Evolutionary conservation across 2,888 invertebrate species (phyloP).

Genomic region (Neoaliturus tenellus): DNA sequence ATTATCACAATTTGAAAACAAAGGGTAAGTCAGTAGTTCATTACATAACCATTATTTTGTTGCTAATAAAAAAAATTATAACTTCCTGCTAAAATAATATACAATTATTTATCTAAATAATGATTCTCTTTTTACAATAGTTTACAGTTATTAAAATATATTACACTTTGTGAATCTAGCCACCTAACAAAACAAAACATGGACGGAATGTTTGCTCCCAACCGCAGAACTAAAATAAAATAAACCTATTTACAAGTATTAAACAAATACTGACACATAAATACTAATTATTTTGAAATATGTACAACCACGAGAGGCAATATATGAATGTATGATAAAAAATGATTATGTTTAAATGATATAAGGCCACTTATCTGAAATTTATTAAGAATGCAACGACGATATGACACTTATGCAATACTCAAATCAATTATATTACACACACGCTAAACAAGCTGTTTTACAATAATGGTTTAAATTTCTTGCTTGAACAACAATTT

Average conservation of each 20-base stretch:
- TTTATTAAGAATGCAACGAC: too few species aligned
- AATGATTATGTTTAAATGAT: neutral
- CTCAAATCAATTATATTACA: too few species aligned
- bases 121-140: constrained; percentile 17
- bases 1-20: too few species aligned
- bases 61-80: too few species aligned
- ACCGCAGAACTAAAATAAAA: neutral
- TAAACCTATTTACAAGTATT: constrained; percentile 18
- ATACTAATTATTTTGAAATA: constrained; percentile 28
- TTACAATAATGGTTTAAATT: neutral
- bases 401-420: too few species aligned
- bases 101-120: neutral
- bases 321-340: neutral
- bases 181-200: constrained; percentile 34
- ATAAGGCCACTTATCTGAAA: neutral
- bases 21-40: too few species aligned
- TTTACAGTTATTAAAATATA: constrained; percentile 5
- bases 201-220: constrained; percentile 39
- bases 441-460: too few species aligned
- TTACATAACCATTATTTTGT: too few species aligned
- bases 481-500: neutral
- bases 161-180: constrained; percentile 22
- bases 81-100: neutral
- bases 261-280: constrained; percentile 27
- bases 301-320: neutral